These are phyloP conservation scores for Diarsia mendica DNA, from an alignment of 2,888 invertebrate genomes.

Conservation along the genomic window DNA sequence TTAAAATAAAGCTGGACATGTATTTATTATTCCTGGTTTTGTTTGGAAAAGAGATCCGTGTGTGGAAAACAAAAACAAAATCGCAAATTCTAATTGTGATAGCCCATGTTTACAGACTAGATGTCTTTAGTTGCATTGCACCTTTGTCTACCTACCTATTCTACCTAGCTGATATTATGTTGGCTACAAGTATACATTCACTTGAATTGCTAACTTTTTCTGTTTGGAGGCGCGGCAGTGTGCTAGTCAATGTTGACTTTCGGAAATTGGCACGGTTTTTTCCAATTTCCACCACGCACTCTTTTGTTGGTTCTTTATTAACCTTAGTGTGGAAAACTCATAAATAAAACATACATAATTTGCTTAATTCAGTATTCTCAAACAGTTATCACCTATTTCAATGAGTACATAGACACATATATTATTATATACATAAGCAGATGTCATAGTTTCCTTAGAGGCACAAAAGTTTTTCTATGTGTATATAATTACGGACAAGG, in stretches of 20 bases:
- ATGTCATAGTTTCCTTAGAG: not conserved
- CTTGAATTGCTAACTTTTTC: not conserved
- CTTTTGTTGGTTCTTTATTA: not conserved
- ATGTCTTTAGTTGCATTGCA: too few species aligned
- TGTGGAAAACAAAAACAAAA: not conserved
- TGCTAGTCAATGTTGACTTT: constrained; percentile 14
- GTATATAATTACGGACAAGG: not conserved
- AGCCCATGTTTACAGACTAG: too few species aligned
- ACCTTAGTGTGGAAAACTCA: not conserved
- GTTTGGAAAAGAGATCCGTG: not conserved
- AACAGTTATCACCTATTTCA: not conserved
- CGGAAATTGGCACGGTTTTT: constrained; percentile 16
- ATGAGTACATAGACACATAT: not conserved
- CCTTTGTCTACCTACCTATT: too few species aligned
- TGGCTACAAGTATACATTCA: not conserved
- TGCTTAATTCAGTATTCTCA: not conserved
- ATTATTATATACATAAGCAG: not conserved
- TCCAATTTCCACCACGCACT: not conserved
- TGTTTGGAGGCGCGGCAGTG: not conserved
- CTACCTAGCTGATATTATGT: not conserved
- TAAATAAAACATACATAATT: not conserved
- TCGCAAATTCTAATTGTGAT: not conserved
- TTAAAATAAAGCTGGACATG: constrained; percentile 10
- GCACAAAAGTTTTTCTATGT: constrained; percentile 13
- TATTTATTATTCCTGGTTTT: not conserved